Percentiles rank a stretch among this genome's conserved stretches.
These are phyloP conservation scores for Heliconius nattereri DNA, from an alignment of 1,140 invertebrate species.

Conservation along the genomic window DNA sequence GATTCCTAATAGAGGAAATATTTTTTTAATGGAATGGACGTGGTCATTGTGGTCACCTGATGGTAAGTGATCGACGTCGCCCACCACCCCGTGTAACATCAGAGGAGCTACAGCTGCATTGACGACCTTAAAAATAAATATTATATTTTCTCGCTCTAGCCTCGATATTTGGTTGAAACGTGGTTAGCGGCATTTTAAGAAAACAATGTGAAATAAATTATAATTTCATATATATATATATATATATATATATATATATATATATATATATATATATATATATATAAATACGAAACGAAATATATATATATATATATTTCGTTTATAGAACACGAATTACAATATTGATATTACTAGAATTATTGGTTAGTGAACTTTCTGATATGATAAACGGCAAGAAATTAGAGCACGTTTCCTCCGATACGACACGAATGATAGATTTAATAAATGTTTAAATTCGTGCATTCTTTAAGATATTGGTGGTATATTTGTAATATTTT, in stretches of 20 bases:
- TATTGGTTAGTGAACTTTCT: slow-evolving; percentile 5
- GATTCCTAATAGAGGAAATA: too few relatives aligned
- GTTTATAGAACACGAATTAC: not conserved
- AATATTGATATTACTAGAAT: not conserved
- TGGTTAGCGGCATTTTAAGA: too few relatives aligned
- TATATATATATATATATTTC: not conserved
- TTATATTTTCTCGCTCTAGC: too few relatives aligned
- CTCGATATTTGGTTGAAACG: too few relatives aligned
- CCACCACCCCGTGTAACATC: too few relatives aligned
- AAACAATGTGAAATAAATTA: too few relatives aligned
- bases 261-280: not conserved
- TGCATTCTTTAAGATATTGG: not conserved
- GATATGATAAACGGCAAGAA: slow-evolving; percentile 10
- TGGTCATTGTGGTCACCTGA: too few relatives aligned
- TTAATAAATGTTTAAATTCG: not conserved
- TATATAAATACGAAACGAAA: too few relatives aligned
- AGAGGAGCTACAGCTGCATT: too few relatives aligned
- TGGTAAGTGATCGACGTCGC: too few relatives aligned
- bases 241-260: not conserved
- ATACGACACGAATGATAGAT: not conserved
- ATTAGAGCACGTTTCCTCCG: slow-evolving; percentile 9
- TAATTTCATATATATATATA: not conserved
- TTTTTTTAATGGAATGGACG: too few relatives aligned
- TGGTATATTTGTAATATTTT: not conserved
- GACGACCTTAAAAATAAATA: too few relatives aligned